Evolutionary conservation across 1,140 invertebrate genomes (phyloP).

Genomic region (Elysia chlorotica): DNA sequence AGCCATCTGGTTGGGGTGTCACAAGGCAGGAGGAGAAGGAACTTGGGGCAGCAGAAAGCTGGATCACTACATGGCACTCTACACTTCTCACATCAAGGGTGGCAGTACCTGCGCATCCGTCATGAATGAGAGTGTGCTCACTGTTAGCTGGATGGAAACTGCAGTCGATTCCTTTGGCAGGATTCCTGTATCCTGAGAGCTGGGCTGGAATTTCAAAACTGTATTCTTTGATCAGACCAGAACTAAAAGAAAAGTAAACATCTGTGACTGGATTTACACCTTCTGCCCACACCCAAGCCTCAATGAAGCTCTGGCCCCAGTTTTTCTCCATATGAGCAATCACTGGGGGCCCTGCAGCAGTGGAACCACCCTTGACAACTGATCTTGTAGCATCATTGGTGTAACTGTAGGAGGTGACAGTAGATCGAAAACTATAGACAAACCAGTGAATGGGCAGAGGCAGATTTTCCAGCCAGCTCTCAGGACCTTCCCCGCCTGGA

Average conservation of each 20-base stretch:
- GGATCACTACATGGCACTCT: slow-evolving; percentile 22
- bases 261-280: slow-evolving; percentile 26
- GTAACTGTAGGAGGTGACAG: slow-evolving; percentile 28
- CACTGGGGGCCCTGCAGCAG: background rate
- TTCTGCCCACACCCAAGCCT: slow-evolving; percentile 45
- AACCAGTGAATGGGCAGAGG: slow-evolving; percentile 48
- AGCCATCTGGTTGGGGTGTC: slow-evolving; percentile 38
- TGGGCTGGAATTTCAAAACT: slow-evolving; percentile 29
- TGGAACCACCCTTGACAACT: slow-evolving; percentile 16
- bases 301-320: slow-evolving; percentile 47
- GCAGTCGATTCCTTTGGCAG: slow-evolving; percentile 25
- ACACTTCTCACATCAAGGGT: slow-evolving; percentile 29
- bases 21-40: slow-evolving; percentile 40
- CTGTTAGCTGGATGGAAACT: slow-evolving; percentile 40
- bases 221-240: slow-evolving; percentile 35
- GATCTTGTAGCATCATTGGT: slow-evolving; percentile 19
- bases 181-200: slow-evolving; percentile 43
- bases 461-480: slow-evolving; percentile 40
- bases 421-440: slow-evolving; percentile 44
- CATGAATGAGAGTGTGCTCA: slow-evolving; percentile 11
- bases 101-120: slow-evolving; percentile 37
- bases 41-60: slow-evolving; percentile 2
- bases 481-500: slow-evolving; percentile 37
- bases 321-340: slow-evolving; percentile 49
- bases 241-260: slow-evolving; percentile 34